Evolutionary conservation across 2,797 vertebrate genomes (phyloP).

Genomic region (Pantherophis alleghaniensis): DNA sequence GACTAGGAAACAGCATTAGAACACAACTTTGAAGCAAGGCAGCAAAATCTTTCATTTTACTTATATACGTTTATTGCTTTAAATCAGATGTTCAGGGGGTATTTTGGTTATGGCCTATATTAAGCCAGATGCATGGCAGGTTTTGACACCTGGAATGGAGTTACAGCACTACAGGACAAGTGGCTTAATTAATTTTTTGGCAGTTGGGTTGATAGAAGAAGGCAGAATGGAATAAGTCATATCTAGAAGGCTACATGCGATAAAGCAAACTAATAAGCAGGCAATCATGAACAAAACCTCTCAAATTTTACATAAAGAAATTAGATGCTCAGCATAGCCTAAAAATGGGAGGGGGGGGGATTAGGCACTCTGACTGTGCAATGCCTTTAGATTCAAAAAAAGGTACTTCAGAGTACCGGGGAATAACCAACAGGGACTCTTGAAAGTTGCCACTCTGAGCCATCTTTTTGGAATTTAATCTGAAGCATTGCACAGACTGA

Average conservation of each 20-base stretch:
- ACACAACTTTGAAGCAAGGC: not conserved
- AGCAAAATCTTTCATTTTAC: not conserved
- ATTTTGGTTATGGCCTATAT: not conserved
- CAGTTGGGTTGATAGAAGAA: not conserved
- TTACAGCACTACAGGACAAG: not conserved
- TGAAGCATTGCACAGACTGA: not conserved
- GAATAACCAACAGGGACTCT: not conserved
- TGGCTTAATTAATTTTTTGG: not conserved
- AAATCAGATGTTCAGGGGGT: not conserved
- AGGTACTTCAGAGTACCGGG: not conserved
- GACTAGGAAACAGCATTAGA: not conserved
- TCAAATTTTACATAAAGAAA: not conserved
- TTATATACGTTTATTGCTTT: not conserved
- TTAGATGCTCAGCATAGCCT: not conserved
- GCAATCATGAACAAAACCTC: not conserved
- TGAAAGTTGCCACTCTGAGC: not conserved
- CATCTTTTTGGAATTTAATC: not conserved
- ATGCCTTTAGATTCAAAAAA: not conserved
- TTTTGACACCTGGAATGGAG: not conserved
- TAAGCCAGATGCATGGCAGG: not conserved
- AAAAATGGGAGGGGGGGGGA: not conserved
- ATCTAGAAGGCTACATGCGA: not conserved
- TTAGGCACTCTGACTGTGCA: not conserved
- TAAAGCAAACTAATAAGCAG: not conserved
- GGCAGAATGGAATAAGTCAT: not conserved